Base-by-base conservation (phyloP, 2,113 vertebrate species). In the Pyrgilauda ruficollis region DNA sequence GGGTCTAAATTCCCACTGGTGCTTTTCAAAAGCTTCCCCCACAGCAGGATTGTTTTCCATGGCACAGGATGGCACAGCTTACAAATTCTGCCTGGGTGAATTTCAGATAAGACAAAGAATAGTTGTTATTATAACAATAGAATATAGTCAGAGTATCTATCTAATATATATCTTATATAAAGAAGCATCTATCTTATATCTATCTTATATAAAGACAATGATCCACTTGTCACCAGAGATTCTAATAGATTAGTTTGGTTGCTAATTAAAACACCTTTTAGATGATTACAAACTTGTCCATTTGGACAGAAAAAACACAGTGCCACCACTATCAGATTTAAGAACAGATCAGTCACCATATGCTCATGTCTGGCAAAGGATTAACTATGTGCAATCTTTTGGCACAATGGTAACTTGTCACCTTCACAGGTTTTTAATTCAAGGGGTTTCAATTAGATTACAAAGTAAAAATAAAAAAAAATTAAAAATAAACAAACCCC, bases 331-430 rank as follows among this genome's bases (percentile, higher is more conserved):
- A 50, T 52, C 75, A 53, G 61, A 84, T n/a, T 75, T 47, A 62
- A 79, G 50, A 93, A 64, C 41, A 94, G 79, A 56, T 14, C 4
- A 96, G 62, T 66, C 93, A 93, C 87, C 85, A 89, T 82, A 93
- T n/a, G 35, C 58, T 92, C 30, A 47, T 33, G 30, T 82, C 80
- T 91, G 77, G 81, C 76, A 95, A 70, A 91, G 49, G 67, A 93
- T 91, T 94, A 91, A 89, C 49, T 78, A 5, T 3, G 49, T 58
- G 81, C 66, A 85, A 50, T 86, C 80, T 80, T 85, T 26, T 56
- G 63, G 80, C 84, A 91, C 61, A 77, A 85, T 1, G 23, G 73
- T 50, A 84, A 63, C 78, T 67, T 85, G 19, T 46, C 83, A 89
- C 79, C 35, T 89, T 66, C 43, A 44, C 11, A 33, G 61, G 35